phyloP scores from a whole-genome alignment of 2,113 vertebrate genomes.

The Erythrocercus mccallii region DNA sequence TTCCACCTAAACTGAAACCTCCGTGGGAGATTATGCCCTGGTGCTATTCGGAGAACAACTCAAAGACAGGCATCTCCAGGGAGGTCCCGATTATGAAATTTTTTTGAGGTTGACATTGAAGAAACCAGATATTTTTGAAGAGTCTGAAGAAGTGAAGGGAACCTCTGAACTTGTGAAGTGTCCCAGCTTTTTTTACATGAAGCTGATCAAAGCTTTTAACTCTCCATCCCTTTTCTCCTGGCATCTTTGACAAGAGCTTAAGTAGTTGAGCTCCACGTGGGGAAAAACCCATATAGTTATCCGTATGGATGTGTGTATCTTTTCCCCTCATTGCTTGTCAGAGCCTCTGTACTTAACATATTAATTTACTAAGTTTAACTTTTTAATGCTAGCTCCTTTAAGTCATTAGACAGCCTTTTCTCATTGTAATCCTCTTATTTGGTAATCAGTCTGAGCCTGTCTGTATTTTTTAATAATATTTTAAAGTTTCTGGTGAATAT shows the following conservation, averaged over 20 bases:
- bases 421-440: conserved; percentile 61
- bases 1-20: background rate
- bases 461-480: background rate
- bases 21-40: background rate
- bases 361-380: conserved; percentile 51
- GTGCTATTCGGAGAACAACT: background rate
- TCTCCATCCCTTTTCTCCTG: background rate
- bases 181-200: background rate
- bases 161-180: conserved; percentile 15
- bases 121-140: background rate
- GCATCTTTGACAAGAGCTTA: conserved; percentile 50
- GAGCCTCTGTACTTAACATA: conserved; percentile 29
- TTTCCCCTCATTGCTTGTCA: conserved; percentile 10
- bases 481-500: conserved; percentile 16
- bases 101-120: background rate
- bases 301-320: background rate
- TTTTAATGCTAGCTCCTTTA: conserved; percentile 38
- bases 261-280: background rate
- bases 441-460: conserved; percentile 42
- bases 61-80: background rate
- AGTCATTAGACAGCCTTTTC: conserved; percentile 33
- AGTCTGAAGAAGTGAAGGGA: background rate
- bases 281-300: background rate
- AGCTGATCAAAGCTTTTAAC: conserved; percentile 50
- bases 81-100: background rate